Evolutionary conservation across 1,140 invertebrate species (phyloP), one percentile per base, ranked within the genome.

Genomic region (Linepithema humile): DNA sequence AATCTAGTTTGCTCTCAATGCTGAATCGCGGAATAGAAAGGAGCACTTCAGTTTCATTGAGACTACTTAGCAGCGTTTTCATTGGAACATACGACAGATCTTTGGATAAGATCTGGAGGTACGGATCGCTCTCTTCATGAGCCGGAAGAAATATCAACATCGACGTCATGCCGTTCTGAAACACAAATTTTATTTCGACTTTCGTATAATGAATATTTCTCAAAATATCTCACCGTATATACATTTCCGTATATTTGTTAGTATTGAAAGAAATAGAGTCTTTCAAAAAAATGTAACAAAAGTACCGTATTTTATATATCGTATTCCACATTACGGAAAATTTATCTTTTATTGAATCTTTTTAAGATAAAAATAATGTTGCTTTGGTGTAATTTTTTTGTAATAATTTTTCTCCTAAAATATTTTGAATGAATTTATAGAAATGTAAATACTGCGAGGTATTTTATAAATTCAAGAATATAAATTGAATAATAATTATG

Each of bases 141-240:
- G 95, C 95, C 1, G 97, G 97, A 1, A 97, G 92, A 5, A 97
- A 74, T 3, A 97, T 88, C n/a, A 97, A 87, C 96, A 97, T 96
- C 0, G 96, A 96, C 83, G 96, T 96, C 87, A 95, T 95, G 17
- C 93, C 92, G 84, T 95, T 96, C 96, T 97, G 91, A 64, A 95
- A 95, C 87, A 72, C 12, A 10, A 35, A 78, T 75, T 62, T 64
- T 2, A 45, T 32, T 15, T 23, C n/a, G 26, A 7, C 4, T 60
- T n/a, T 32, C 2, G 35, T 1, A 74, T 29, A 12, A 60, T 59
- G 10, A 17, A 40, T 1, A 73, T 59, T 43, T 1, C 45, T 74
- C 10, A 60, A 45, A 38, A 62, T 9, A 0, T 59, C 12, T 5
- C 4, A 12, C 10, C 0, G 0, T 40, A 26, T 67, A 5, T 67